A percentile compares a stretch with the other conserved stretches of the same genome.
Evolutionary conservation across 2,888 invertebrate genomes (phyloP).

Genomic region (Julus scanicus): DNA sequence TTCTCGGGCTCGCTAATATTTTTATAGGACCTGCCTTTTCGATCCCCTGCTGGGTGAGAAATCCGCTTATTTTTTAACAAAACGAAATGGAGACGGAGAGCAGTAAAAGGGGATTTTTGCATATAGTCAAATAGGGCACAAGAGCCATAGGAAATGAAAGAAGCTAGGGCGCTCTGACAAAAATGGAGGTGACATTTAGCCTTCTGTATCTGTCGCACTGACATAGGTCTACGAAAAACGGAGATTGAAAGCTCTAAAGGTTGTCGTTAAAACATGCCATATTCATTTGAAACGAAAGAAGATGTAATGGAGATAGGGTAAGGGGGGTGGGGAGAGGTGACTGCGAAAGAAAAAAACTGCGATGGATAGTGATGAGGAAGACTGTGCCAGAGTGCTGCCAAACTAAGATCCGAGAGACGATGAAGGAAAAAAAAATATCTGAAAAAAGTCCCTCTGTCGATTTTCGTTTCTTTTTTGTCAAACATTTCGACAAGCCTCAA

Average conservation of each 20-base stretch:
- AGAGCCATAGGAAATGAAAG: slow-evolving; percentile 44
- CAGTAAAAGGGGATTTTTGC: slow-evolving; percentile 8
- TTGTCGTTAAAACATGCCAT: slow-evolving; percentile 48
- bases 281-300: slow-evolving; percentile 43
- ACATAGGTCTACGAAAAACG: slow-evolving; percentile 41
- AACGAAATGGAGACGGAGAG: neutral
- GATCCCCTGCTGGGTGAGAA: slow-evolving; percentile 17
- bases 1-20: neutral
- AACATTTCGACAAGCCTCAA: slow-evolving; percentile 45
- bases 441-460: slow-evolving; percentile 3
- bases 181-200: slow-evolving; percentile 52
- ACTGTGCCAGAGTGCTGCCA: slow-evolving; percentile 32
- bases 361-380: slow-evolving; percentile 32
- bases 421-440: neutral
- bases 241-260: slow-evolving; percentile 51
- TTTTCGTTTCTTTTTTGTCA: slow-evolving; percentile 41
- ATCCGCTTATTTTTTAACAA: slow-evolving; percentile 29
- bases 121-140: slow-evolving; percentile 4
- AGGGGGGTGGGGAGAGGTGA: neutral
- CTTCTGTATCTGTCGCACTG: slow-evolving; percentile 37
- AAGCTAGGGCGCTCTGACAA: slow-evolving; percentile 31
- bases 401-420: slow-evolving; percentile 16
- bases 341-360: neutral
- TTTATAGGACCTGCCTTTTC: slow-evolving; percentile 14
- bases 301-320: slow-evolving; percentile 34